These are phyloP conservation scores for Protobothrops mucrosquamatus DNA, from an alignment of 2,113 vertebrate genomes.

Conservation along the genomic window DNA sequence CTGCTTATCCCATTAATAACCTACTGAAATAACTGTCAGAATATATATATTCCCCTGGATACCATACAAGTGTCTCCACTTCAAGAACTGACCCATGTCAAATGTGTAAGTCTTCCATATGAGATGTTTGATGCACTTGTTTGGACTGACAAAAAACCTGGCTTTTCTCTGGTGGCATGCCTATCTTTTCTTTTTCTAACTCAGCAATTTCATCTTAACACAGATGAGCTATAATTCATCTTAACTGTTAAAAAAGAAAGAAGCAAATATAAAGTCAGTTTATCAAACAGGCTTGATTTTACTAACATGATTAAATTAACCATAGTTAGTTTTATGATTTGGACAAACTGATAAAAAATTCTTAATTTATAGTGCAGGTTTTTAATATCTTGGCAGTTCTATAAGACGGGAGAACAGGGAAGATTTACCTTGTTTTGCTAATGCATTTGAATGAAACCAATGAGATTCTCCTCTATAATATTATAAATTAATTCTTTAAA, in stretches of 20 bases:
- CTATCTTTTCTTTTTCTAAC: neutral
- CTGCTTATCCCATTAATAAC: neutral
- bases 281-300: neutral
- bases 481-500: slow-evolving; percentile 5
- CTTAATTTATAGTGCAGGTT: neutral
- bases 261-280: neutral
- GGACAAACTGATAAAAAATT: neutral
- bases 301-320: neutral
- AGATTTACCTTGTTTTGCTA: neutral
- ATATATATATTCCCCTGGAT: neutral
- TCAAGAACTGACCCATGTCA: neutral
- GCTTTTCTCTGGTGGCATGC: neutral
- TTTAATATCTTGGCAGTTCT: neutral
- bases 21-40: neutral
- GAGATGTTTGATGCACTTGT: neutral
- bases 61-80: neutral
- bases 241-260: neutral
- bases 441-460: neutral
- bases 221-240: neutral
- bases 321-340: neutral
- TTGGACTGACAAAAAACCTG: neutral
- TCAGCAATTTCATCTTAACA: neutral
- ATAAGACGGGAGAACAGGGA: too few species aligned
- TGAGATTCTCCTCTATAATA: neutral
- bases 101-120: neutral